Base-by-base conservation (phyloP, 2,797 vertebrate species). In the Pempheris klunzingeri region DNA sequence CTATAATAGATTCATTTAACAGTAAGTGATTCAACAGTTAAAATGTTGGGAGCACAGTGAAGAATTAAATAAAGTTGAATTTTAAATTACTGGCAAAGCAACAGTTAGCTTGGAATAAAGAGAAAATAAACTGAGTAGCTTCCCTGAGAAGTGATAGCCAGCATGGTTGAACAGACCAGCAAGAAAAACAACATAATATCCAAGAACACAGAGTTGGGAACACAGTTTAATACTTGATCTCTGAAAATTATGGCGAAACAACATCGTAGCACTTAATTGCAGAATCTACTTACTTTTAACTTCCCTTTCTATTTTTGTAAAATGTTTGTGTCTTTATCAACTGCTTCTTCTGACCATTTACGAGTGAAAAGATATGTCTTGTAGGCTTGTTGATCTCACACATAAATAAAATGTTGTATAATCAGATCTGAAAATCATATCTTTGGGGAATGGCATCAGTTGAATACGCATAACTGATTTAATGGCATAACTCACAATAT, bases 401-500 rank as follows among this genome's bases (percentile, higher is more conserved):
- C 43, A 74, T 64, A 60, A 77, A 80, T 30, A 57, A 54, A n/a
- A n/a, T n/a, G n/a, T n/a, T n/a, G n/a, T n/a, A n/a, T n/a, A n/a
- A n/a, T 74, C 58, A 54, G 65, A 84, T 80, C 78, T 76, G 43
- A 74, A 80, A 59, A 72, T 61, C 11, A 74, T 57, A 86, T 28
- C 77, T 59, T 39, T 4, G 2, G 43, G 81, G 71, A 71, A 58
- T 39, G 74, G 70, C 50, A 78, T 66, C 49, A 81, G 82, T 79
- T 69, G 79, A 80, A 84, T 74, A 77, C 59, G 77, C 68, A 77
- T 81, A 77, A 73, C 82, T 68, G 78, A 84, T 87, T 85, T 85
- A 84, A 84, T 82, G 80, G 60, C 73, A 59, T 78, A 79, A 85
- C 80, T 75, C 69, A 28, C n/a, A 30, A 60, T 76, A 70, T 72